Percentiles rank a stretch among this genome's conserved stretches.
phyloP scores from a whole-genome alignment of 2,888 invertebrate species.

The Hirtodrosophila duncani region DNA sequence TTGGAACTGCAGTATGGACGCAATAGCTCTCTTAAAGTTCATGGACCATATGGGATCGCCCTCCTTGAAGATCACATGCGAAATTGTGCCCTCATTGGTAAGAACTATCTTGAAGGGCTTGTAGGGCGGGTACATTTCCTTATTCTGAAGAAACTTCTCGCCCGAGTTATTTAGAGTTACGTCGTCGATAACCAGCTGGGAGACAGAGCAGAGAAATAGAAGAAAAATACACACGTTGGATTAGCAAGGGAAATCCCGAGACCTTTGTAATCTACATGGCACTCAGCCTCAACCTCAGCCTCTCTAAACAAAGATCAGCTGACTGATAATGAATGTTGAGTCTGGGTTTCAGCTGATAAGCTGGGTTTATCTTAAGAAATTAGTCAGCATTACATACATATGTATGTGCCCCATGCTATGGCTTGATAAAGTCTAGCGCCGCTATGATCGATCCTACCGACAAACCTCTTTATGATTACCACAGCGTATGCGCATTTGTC shows the following conservation, averaged over 20 bases:
- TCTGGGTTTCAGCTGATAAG: no score
- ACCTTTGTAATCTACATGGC: constrained; percentile 14
- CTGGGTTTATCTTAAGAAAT: no score
- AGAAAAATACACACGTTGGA: background rate
- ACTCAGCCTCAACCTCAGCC: no score
- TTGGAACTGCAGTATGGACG: constrained; percentile 83
- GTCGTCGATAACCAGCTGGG: constrained; percentile 77
- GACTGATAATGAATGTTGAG: no score
- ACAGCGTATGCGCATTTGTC: no score
- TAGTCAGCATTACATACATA: no score
- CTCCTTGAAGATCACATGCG: constrained; percentile 76
- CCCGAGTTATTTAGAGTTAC: constrained; percentile 77
- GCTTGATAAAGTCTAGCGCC: no score
- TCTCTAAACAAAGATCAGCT: no score
- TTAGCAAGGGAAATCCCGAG: constrained; percentile 41
- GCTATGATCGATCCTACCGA: no score
- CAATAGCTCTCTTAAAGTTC: constrained; percentile 84
- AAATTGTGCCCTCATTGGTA: constrained; percentile 74
- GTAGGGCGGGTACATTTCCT: constrained; percentile 78
- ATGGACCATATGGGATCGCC: constrained; percentile 83
- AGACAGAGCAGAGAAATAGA: no score
- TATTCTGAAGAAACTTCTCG: constrained; percentile 77
- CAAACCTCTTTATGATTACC: no score
- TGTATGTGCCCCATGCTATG: no score
- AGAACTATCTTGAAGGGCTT: constrained; percentile 77